Base-by-base conservation (phyloP, 2,888 invertebrate species). In the Drosophila picticornis region DNA sequence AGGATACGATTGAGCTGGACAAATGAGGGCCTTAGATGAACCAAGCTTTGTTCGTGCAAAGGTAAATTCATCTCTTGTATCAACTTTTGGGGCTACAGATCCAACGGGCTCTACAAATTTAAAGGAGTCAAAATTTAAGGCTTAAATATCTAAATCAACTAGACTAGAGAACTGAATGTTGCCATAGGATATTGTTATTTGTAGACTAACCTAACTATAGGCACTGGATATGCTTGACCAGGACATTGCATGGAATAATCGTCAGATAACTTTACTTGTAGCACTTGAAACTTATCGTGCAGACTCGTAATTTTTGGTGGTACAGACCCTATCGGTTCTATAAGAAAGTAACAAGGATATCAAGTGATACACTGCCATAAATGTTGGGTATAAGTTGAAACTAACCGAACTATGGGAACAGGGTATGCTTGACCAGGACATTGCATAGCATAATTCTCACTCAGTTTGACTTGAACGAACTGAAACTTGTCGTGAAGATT, bases 361-460 rank as follows among this genome's bases (percentile, higher is more conserved):
- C 11, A 7, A 22, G 25, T 25, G 4, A 40, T 22, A 22, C 36
- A 4, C n/a, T 43, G 60, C 51, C 65, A 32, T 19, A 34, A 59
- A 46, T 58, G 55, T 40, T 32, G 62, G 34, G 50, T 25, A 25
- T 50, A 22, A 10, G 9, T 2, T 0, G 1, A 5, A 56, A 83
- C 80, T 69, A 75, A 92, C 96, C 96, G 96, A 94, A 96, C 95
- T 80, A 95, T 93, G 87, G 96, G 96, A 84, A 96, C 95, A 61
- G 96, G 96, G 93, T 95, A 96, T 43, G 96, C 96, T 93, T 96
- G 96, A n/a, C 96, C 96, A 70, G 96, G 96, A 93, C 96, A 96
- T 87, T 96, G 94, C 90, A 96, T 93, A 36, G 95, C 95, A 85
- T 95, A 94, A 91, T 94, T 94, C 81, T 93, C 92, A 65, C 92